Evolutionary conservation across 2,888 invertebrate genomes (phyloP).

Genomic region (Lepidocyrtinus sp.): DNA sequence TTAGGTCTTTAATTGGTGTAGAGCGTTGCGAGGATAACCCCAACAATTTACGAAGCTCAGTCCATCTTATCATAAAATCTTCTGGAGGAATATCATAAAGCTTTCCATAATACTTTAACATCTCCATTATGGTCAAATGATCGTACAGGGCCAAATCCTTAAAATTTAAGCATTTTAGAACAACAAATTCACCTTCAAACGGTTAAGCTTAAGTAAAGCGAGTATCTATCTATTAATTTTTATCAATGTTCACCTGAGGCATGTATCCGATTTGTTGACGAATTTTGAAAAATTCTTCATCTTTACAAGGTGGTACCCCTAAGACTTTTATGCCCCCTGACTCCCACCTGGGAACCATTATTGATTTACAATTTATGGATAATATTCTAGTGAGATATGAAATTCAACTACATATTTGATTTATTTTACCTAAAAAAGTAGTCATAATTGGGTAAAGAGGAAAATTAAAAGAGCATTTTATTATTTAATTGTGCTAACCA

Average conservation of each 20-base stretch:
- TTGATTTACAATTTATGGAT: too few relatives aligned
- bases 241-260: conserved; percentile 26
- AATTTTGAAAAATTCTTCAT: conserved; percentile 22
- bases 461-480: too few relatives aligned
- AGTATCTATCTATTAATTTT: too few relatives aligned
- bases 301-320: neutral
- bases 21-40: conserved; percentile 22
- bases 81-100: conserved; percentile 20
- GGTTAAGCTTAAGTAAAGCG: too few relatives aligned
- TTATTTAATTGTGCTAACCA: too few relatives aligned
- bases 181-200: neutral
- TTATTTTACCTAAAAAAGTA: too few relatives aligned
- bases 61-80: conserved; percentile 24
- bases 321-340: conserved; percentile 36
- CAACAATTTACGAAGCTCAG: conserved; percentile 17
- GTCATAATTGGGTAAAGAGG: too few relatives aligned
- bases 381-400: too few relatives aligned
- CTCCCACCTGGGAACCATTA: too few relatives aligned
- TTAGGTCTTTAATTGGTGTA: conserved; percentile 29
- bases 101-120: conserved; percentile 33
- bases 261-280: conserved; percentile 28
- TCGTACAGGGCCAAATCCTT: conserved; percentile 41
- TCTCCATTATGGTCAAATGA: conserved; percentile 28
- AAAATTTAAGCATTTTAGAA: too few relatives aligned
- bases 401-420: too few relatives aligned